Conservation (phyloP, 2,797 vertebrate species). For the Smutsia gigantea region DNA sequence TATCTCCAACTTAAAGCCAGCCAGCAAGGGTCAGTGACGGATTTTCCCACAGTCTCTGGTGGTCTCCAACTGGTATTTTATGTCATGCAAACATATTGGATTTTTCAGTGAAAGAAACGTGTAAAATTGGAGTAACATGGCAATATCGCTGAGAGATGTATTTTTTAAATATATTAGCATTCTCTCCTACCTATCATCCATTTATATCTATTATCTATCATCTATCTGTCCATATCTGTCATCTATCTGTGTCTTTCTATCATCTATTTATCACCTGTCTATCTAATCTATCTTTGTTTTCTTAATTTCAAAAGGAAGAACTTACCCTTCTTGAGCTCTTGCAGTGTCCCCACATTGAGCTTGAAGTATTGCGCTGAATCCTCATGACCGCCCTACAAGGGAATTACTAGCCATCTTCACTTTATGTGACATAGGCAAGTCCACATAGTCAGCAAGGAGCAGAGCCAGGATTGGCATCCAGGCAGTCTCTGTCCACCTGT, state of each 20-base stretch:
- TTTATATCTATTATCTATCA: not conserved
- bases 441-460: not conserved
- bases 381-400: not conserved
- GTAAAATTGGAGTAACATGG: not conserved
- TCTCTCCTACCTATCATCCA: not conserved
- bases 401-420: rapidly evolving
- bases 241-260: not conserved
- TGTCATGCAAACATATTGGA: not conserved
- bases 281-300: not conserved
- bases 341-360: not conserved
- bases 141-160: not conserved
- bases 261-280: not conserved
- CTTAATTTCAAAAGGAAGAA: slow-evolving; percentile 15
- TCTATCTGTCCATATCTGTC: not conserved
- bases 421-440: not conserved
- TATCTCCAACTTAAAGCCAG: not conserved
- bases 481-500: too few species aligned
- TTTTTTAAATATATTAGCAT: not conserved
- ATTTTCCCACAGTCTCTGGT: not conserved
- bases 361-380: not conserved
- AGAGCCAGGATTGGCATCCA: not conserved
- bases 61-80: not conserved
- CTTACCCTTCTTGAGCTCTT: not conserved
- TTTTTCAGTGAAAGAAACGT: not conserved
- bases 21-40: not conserved